Conservation (phyloP, 2,797 vertebrate genomes). For the Scyliorhinus canicula region DNA sequence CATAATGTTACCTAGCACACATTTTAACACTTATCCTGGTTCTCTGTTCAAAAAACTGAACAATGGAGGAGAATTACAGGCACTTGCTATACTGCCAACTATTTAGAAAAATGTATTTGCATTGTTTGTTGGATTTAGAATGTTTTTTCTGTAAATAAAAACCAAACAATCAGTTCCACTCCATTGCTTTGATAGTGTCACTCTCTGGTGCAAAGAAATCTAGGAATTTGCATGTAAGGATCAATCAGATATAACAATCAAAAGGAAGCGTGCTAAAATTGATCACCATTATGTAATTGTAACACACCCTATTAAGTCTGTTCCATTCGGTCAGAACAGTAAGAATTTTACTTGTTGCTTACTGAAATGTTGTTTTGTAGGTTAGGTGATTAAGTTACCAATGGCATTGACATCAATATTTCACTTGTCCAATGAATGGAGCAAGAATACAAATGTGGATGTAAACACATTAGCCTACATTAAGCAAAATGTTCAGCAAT, state of each 20-base stretch:
- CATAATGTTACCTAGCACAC: not conserved
- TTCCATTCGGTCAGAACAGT: not conserved
- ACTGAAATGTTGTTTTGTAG: not conserved
- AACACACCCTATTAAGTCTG: slow-evolving; percentile 24
- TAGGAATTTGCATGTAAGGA: slow-evolving; percentile 1
- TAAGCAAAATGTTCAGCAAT: not conserved
- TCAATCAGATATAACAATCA: slow-evolving; percentile 4
- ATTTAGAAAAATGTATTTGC: not conserved
- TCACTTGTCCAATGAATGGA: not conserved
- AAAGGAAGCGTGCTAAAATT: not conserved
- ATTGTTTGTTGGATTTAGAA: not conserved
- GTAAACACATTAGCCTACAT: not conserved
- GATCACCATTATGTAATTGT: not conserved
- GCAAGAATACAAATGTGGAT: not conserved
- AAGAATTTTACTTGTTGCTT: not conserved
- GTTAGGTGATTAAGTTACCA: not conserved
- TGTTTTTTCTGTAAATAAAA: slow-evolving; percentile 9
- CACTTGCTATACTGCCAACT: not conserved
- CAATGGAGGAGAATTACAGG: not conserved
- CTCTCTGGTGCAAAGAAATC: not conserved
- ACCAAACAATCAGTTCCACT: not conserved
- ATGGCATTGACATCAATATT: not conserved
- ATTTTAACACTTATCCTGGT: not conserved
- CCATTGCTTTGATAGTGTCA: not conserved
- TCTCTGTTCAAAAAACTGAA: not conserved